A percentile compares a stretch with the other conserved stretches of the same genome.
phyloP scores from a whole-genome alignment of 2,113 vertebrate genomes.

The Protomyctophum bolini region DNA sequence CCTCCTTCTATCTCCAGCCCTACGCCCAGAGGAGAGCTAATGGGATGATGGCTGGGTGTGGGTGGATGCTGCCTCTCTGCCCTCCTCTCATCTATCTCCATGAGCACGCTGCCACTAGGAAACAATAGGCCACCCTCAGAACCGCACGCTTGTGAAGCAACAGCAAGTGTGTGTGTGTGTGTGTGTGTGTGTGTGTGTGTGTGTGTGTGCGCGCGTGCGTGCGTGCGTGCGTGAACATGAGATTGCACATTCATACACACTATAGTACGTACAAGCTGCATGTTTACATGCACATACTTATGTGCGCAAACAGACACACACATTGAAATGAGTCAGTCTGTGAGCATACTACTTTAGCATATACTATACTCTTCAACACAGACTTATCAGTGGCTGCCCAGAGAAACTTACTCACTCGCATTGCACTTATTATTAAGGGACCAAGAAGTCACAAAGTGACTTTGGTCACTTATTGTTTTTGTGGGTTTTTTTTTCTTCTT shows the following conservation, averaged over 20 bases:
- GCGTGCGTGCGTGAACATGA: constrained; percentile 9
- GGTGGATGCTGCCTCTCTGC: constrained; percentile 69
- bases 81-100: constrained; percentile 69
- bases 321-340: background rate
- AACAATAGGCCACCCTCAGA: constrained; percentile 45
- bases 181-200: background rate
- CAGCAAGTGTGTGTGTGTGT: too few species aligned
- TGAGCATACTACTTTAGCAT: too few species aligned
- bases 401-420: background rate
- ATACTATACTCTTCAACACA: too few species aligned
- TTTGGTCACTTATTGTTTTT: too few species aligned
- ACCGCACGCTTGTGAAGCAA: constrained; percentile 3
- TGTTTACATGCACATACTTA: background rate
- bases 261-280: background rate
- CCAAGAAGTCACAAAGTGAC: constrained; percentile 38
- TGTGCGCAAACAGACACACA: constrained; percentile 4
- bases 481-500: too few species aligned
- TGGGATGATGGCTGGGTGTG: constrained; percentile 81
- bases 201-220: constrained; percentile 7
- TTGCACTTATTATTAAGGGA: background rate
- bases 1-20: constrained; percentile 12
- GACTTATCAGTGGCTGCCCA: background rate
- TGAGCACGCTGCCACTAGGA: constrained; percentile 58
- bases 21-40: constrained; percentile 76
- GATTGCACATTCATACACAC: background rate